phyloP scores from a whole-genome alignment of 1,140 invertebrate species.

The Pteromalus puparum region DNA sequence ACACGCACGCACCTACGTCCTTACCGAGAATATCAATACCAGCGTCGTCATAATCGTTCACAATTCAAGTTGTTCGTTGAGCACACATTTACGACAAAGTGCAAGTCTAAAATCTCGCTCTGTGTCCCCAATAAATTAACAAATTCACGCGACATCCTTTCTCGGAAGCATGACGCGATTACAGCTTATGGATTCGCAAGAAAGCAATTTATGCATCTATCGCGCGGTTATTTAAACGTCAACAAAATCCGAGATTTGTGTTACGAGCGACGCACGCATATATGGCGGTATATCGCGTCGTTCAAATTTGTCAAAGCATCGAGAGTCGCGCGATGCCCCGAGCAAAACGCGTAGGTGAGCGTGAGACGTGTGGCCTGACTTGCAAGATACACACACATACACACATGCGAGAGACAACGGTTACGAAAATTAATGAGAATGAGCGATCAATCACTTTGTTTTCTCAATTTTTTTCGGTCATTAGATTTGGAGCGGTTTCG shows the following conservation, averaged over 20 bases:
- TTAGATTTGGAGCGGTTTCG: background rate
- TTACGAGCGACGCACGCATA: background rate
- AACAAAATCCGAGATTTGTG: background rate
- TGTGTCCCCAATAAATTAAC: background rate
- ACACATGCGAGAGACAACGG: background rate
- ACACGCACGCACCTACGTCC: background rate
- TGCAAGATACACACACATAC: too few relatives aligned
- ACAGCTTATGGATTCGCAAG: background rate
- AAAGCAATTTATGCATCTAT: background rate
- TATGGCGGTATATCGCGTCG: background rate
- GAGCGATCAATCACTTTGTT: background rate
- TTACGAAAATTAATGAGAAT: background rate
- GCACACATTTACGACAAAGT: background rate
- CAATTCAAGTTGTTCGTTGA: background rate
- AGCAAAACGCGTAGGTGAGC: slow-evolving; percentile 7
- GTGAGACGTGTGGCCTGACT: background rate
- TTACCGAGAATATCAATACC: background rate
- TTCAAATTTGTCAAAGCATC: slow-evolving; percentile 26
- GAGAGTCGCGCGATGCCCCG: slow-evolving; percentile 1
- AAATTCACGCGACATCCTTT: background rate
- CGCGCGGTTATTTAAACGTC: background rate
- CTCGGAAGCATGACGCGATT: background rate
- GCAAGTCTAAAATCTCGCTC: background rate
- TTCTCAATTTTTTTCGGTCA: background rate
- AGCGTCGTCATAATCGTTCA: background rate